phyloP scores from a whole-genome alignment of 2,888 invertebrate species.

The Hymenopus coronatus region DNA sequence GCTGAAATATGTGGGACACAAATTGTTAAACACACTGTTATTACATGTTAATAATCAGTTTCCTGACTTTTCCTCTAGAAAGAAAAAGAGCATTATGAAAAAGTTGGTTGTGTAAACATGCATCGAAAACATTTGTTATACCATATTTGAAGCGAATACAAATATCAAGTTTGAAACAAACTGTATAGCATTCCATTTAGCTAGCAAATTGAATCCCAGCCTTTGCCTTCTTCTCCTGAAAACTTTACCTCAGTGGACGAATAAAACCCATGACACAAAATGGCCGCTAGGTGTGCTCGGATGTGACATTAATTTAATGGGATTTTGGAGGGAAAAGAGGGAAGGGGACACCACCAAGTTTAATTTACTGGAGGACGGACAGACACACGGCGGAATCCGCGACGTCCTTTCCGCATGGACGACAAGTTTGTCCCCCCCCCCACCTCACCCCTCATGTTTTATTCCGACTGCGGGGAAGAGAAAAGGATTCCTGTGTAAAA shows the following conservation, averaged over 20 bases:
- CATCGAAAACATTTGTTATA: background rate
- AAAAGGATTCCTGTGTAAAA: background rate
- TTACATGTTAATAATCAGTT: too few relatives aligned
- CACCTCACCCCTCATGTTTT: background rate
- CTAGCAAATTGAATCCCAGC: background rate
- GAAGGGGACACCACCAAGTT: background rate
- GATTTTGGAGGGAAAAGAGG: background rate
- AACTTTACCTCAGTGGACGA: background rate
- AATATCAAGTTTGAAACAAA: background rate
- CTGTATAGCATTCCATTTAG: background rate
- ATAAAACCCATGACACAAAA: conserved; percentile 13
- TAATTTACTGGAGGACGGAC: background rate
- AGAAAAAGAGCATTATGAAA: too few relatives aligned
- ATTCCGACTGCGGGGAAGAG: background rate
- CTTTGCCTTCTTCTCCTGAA: background rate
- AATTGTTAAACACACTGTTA: too few relatives aligned
- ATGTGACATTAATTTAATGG: conserved; percentile 20
- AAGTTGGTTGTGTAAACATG: background rate
- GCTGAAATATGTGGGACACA: too few relatives aligned
- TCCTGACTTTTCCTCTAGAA: too few relatives aligned
- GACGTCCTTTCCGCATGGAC: conserved; percentile 3
- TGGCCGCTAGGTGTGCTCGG: conserved; percentile 17
- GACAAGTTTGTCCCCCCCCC: background rate
- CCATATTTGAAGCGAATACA: background rate
- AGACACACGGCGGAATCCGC: background rate